These are phyloP conservation scores for Dicentrarchus labrax DNA, from an alignment of 2,113 vertebrate species.

Conservation along the genomic window DNA sequence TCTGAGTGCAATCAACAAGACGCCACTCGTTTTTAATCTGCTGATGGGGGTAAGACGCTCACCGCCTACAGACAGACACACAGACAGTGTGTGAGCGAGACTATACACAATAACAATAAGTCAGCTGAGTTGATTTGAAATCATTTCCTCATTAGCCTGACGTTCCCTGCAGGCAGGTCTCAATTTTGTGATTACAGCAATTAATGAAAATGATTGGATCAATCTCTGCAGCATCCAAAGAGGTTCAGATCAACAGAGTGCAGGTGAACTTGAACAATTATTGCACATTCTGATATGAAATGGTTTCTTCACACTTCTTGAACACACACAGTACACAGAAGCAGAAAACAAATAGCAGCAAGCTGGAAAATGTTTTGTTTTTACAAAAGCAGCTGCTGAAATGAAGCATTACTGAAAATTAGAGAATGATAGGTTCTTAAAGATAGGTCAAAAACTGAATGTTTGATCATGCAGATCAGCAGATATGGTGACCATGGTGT, in stretches of 20 bases:
- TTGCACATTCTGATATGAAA: background rate
- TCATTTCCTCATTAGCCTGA: constrained; percentile 39
- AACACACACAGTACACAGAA: background rate
- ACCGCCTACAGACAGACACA: background rate
- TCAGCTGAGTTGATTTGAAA: background rate
- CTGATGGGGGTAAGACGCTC: background rate
- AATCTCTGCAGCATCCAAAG: background rate
- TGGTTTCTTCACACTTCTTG: background rate
- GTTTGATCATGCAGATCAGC: background rate
- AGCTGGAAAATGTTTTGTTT: background rate
- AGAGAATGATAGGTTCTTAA: too few relatives aligned
- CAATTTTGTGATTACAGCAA: background rate
- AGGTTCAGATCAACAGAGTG: background rate
- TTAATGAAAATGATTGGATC: background rate
- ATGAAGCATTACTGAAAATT: background rate
- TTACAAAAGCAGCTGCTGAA: background rate
- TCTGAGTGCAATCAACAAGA: constrained; percentile 28
- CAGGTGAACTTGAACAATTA: background rate
- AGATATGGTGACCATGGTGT: background rate
- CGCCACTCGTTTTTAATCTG: background rate
- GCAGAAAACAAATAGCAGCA: background rate
- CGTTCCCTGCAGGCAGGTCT: background rate
- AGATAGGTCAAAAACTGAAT: too few relatives aligned
- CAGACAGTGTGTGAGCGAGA: background rate
- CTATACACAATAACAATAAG: background rate